Evolutionary conservation across 2,888 invertebrate species (phyloP), one percentile per base, ranked within the genome.

Genomic region (Protonemura montana): DNA sequence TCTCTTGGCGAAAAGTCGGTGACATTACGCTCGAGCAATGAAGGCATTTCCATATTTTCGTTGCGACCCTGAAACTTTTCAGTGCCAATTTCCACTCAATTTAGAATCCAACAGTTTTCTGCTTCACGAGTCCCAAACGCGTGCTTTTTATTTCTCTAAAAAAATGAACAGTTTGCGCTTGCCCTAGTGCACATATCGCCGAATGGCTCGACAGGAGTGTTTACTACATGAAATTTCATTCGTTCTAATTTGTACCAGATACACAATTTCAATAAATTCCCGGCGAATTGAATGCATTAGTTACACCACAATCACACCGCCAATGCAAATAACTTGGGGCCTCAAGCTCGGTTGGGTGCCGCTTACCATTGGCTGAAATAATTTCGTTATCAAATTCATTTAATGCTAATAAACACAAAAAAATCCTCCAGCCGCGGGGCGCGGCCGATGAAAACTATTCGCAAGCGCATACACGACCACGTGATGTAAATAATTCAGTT

Each of bases 21-120:
- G 59, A 59, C 59, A 7, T 59, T 13, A 59, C 21, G 59, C 16
- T 10, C 21, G 59, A 3, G 59, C 3, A 21, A 13, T 59, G 59
- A 59, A 59, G 59, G 59, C 59, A 59, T 2, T 3, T 59, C 59
- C 59, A 21, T 21, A 21, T 21, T 7, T 59, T 59, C 35, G 35
- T 3, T 21, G 16, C 59, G 21, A 59, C 59, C 59, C 59, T 59
- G 59, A 59, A 13, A 59, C 16, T 59, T 59, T 59, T 59, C 59
- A 59, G 59, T 59, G 59, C 59, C 59, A 59, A 59, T 59, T 59
- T 21, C 59, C 59, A 59, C 59, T 59, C 59, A 59, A 59, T 59
- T 7, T 59, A 10, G 13, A 59, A 59, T 59, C 59, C 59, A 59
- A 7, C 59, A 21, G 59, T 59, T 59, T 7, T 59, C 59, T 21